Evolutionary conservation across 2,113 vertebrate genomes (phyloP), one percentile per base, ranked within the genome.

Genomic region (Tragelaphus imberbis): DNA sequence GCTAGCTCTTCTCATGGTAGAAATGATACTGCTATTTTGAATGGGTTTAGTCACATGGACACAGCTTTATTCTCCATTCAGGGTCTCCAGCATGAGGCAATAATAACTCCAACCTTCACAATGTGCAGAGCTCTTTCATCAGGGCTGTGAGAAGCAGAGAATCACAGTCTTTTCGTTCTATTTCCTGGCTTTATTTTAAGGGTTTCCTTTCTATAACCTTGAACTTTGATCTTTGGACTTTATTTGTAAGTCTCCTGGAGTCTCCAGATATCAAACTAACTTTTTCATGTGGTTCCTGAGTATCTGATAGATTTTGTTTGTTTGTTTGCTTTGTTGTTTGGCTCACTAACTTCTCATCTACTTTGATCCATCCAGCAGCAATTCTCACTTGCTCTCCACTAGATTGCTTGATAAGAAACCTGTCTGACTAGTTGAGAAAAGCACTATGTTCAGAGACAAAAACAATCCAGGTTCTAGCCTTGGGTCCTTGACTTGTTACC

Each of bases 181-280:
- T 36, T 92, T 77, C 49, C 36, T 96, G 15, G 30, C 19, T 90
- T 95, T 61, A 88, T 94, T 94, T 94, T 84, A 84, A 89, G 23
- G n/a, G 7, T 65, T 95, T 97, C 27, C 36, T 89, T 80, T 65
- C 14, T 40, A 44, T 63, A 88, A 59, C 49, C n/a, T 49, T 89
- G 84, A 96, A 55, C 61, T 94, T 90, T 51, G 40, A 65, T 36
- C 15, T 92, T 82, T 94, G 77, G 19, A 56, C 55, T 89, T 61
- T 47, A 88, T 71, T 82, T 68, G 10, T 95, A 53, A 51, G 27
- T 94, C 23, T 86, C 27, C 59, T 17, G 2, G 79, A 88, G 55
- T 94, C 81, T 90, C 30, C 55, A 80, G 21, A 87, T 49, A 79
- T 16, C 23, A 61, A 79, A 40, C 19, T 92, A 84, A 80, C 4